Conservation (phyloP, 2,113 vertebrate species). For the Solea senegalensis region DNA sequence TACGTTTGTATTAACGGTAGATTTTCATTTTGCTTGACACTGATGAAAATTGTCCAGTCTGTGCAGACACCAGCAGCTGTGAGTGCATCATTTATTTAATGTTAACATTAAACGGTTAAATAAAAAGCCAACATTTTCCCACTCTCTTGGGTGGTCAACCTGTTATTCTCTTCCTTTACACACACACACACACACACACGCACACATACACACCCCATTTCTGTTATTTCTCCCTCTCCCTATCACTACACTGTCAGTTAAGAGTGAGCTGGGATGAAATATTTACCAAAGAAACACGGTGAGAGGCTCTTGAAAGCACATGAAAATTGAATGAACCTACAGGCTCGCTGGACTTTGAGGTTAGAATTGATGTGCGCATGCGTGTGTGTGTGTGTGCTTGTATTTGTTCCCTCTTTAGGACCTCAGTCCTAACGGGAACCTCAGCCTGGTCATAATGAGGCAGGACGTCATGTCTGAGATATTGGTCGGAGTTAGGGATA, state of each 20-base stretch:
- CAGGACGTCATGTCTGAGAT: no score
- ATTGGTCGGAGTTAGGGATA: no score
- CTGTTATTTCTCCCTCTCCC: constrained; percentile 6
- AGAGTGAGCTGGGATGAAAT: constrained; percentile 48
- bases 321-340: constrained; percentile 56
- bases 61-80: not conserved
- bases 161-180: not conserved
- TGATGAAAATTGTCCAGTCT: no score
- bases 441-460: not conserved
- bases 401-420: not conserved
- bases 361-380: not conserved
- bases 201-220: no score
- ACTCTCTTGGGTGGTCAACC: not conserved
- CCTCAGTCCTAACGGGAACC: not conserved
- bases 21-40: not conserved
- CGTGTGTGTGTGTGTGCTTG: constrained; percentile 5
- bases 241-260: constrained; percentile 1
- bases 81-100: not conserved
- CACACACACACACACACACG: no score
- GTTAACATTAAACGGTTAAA: not conserved
- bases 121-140: not conserved
- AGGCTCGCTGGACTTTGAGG: constrained; percentile 34
- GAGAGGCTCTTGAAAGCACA: constrained; percentile 22
- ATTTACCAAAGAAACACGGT: constrained; percentile 49
- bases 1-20: not conserved